These are phyloP conservation scores for Leptogaster cylindrica DNA, from an alignment of 2,888 invertebrate genomes.

Conservation along the genomic window DNA sequence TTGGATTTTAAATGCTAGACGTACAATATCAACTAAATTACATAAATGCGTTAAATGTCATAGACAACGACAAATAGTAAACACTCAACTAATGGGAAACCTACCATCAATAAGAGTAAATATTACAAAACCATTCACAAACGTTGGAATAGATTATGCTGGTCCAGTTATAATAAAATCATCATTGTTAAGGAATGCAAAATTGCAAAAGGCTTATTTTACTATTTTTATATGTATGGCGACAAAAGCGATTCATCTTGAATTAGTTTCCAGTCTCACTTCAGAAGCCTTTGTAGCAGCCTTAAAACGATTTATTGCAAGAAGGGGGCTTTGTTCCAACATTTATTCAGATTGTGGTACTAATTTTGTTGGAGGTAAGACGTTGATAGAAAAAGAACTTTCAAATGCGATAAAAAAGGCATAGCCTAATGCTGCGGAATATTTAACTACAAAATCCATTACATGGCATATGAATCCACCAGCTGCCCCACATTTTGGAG, in stretches of 20 bases:
- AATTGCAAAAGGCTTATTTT: background rate
- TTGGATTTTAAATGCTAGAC: background rate
- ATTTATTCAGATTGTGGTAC: background rate
- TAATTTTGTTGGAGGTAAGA: conserved; percentile 1
- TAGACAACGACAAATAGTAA: background rate
- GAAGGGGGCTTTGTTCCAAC: background rate
- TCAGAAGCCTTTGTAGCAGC: background rate
- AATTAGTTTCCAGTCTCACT: background rate
- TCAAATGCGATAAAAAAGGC: background rate
- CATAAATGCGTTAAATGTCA: background rate
- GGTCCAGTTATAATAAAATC: background rate
- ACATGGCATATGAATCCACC: conserved; percentile 54
- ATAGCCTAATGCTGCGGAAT: background rate
- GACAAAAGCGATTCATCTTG: background rate
- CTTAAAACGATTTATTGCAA: background rate
- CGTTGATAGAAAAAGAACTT: background rate
- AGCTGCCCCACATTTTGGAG: conserved; percentile 52
- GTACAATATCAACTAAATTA: background rate
- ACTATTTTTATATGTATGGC: conserved; percentile 2
- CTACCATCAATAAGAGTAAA: background rate
- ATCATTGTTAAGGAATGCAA: too few relatives aligned
- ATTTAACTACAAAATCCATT: background rate
- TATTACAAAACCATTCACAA: background rate
- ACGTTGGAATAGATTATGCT: background rate
- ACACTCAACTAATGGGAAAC: too few relatives aligned